Evolutionary conservation across 2,888 invertebrate species (phyloP).

Genomic region (Drosophila putrida): DNA sequence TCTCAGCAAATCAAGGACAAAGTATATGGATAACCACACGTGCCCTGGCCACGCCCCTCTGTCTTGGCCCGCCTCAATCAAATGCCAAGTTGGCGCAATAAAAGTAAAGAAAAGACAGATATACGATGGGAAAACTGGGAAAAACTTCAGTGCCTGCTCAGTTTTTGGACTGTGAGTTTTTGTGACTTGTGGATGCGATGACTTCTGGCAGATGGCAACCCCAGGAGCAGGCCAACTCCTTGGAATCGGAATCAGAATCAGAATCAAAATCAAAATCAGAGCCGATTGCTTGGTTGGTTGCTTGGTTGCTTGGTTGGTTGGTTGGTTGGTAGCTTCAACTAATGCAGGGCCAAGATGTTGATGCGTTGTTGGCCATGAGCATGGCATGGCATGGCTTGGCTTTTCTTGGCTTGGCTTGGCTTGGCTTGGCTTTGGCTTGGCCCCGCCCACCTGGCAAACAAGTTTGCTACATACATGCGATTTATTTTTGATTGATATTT

Average conservation of each 20-base stretch:
- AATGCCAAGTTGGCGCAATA: constrained; percentile 59
- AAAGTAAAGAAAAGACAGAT: constrained; percentile 42
- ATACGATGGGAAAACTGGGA: constrained; percentile 15
- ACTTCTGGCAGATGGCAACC: constrained; percentile 46
- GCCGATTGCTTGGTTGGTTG: constrained; percentile 15
- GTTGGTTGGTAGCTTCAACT: constrained; percentile 30
- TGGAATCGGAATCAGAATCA: constrained; percentile 26
- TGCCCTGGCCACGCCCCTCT: constrained; percentile 22
- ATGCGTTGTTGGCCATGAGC: constrained; percentile 32
- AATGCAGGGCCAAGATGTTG: constrained; percentile 55
- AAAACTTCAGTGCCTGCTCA: constrained; percentile 23
- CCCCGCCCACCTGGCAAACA: constrained; percentile 73
- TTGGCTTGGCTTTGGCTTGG: background rate
- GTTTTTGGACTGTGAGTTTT: constrained; percentile 24
- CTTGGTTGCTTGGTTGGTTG: constrained; percentile 8
- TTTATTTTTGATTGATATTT: constrained; percentile 80
- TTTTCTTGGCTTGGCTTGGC: constrained; percentile 1
- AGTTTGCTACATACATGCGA: constrained; percentile 75
- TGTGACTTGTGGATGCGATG: constrained; percentile 24
- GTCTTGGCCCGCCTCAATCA: constrained; percentile 30
- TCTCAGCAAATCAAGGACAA: constrained; percentile 37
- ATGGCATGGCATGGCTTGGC: constrained; percentile 1
- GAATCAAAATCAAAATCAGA: too few relatives aligned
- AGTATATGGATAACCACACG: constrained; percentile 44
- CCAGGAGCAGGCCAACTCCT: constrained; percentile 15